phyloP scores from a whole-genome alignment of 1,140 invertebrate genomes.

The Sipha flava region DNA sequence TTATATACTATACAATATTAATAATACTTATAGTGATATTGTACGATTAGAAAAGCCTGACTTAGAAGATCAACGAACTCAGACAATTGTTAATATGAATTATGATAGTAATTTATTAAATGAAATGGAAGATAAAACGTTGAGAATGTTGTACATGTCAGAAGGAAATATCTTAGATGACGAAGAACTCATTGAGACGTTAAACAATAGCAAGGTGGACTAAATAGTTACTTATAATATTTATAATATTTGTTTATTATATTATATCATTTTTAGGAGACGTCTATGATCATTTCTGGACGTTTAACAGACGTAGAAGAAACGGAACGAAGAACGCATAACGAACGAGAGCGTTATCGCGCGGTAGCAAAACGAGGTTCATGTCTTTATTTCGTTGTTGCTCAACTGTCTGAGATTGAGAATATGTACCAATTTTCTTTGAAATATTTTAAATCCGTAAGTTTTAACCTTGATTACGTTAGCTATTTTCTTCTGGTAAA shows the following conservation, averaged over 20 bases:
- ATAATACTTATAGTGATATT: conserved; percentile 59
- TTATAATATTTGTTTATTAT: neutral
- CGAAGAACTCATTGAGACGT: conserved; percentile 76
- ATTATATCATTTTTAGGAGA: conserved; percentile 43
- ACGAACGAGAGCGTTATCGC: conserved; percentile 73
- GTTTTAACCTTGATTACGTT: conserved; percentile 56
- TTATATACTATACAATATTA: too few species aligned
- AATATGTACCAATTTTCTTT: conserved; percentile 93
- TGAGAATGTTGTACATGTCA: conserved; percentile 66
- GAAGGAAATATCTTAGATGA: conserved; percentile 77
- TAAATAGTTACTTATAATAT: neutral
- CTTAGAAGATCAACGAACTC: conserved; percentile 66
- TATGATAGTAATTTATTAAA: conserved; percentile 73
- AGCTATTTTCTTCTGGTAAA: neutral
- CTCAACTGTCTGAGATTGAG: conserved; percentile 77
- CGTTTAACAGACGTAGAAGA: conserved; percentile 11
- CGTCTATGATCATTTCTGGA: neutral
- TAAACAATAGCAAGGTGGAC: conserved; percentile 85
- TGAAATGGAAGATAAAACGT: conserved; percentile 76
- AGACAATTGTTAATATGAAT: conserved; percentile 74
- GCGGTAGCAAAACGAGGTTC: conserved; percentile 76
- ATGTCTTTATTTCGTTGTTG: conserved; percentile 83
- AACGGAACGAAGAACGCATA: conserved; percentile 70
- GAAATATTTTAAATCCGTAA: conserved; percentile 69
- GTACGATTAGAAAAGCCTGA: conserved; percentile 78